Evolutionary conservation across 2,888 invertebrate species (phyloP).

Genomic region (Cetonia aurata): DNA sequence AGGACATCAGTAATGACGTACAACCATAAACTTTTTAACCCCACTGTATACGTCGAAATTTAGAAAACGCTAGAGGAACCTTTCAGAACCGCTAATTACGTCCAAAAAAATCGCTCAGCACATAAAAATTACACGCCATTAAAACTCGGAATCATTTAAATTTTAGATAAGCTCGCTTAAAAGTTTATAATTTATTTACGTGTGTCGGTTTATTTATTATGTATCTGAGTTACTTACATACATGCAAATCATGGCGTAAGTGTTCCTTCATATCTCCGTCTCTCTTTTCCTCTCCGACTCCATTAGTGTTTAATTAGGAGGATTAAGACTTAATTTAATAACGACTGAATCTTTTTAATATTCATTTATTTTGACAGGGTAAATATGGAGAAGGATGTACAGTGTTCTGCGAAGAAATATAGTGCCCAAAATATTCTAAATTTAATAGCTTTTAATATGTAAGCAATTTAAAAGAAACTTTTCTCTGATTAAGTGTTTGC

Average conservation of each 20-base stretch:
- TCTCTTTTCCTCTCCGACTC: background rate
- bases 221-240: background rate
- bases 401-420: no score
- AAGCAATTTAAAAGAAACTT: no score
- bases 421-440: no score
- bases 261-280: background rate
- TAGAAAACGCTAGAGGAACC: background rate
- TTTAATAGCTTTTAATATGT: no score
- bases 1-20: no score
- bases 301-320: background rate
- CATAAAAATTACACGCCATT: slow-evolving; percentile 24
- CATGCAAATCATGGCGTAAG: slow-evolving; percentile 27
- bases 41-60: background rate
- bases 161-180: slow-evolving; percentile 16
- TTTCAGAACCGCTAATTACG: background rate
- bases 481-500: no score
- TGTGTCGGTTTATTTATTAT: background rate
- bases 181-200: background rate
- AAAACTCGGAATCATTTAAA: slow-evolving; percentile 29
- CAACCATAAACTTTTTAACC: no score
- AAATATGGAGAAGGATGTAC: no score
- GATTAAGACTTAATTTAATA: slow-evolving; percentile 1
- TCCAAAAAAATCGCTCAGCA: slow-evolving; percentile 8
- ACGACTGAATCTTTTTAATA: background rate
- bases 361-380: no score